Evolutionary conservation across 2,888 invertebrate genomes (phyloP).

Genomic region (Xylophagus ater): DNA sequence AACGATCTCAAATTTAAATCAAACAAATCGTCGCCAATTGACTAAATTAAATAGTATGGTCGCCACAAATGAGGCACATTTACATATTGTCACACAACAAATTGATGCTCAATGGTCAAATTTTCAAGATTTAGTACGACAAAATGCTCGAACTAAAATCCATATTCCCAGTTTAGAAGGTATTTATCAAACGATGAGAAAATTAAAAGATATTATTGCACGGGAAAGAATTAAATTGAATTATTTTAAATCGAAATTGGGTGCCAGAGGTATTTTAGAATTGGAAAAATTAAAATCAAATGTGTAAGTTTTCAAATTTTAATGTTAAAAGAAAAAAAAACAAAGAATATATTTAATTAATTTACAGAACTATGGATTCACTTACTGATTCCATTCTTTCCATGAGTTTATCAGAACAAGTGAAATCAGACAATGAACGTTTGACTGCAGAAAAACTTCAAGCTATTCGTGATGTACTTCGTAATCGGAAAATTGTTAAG

Average conservation of each 20-base stretch:
- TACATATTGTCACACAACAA: conserved; percentile 57
- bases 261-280: conserved; percentile 25
- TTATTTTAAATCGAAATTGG: conserved; percentile 31
- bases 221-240: conserved; percentile 45
- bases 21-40: conserved; percentile 44
- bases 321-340: not conserved
- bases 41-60: conserved; percentile 56
- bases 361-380: conserved; percentile 28
- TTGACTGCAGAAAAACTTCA: conserved; percentile 28
- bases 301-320: conserved; percentile 11
- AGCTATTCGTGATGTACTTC: conserved; percentile 25
- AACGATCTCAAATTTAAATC: conserved; percentile 27
- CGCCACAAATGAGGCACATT: conserved; percentile 63
- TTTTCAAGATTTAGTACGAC: conserved; percentile 44
- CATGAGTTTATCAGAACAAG: conserved; percentile 29
- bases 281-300: not conserved
- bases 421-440: conserved; percentile 27
- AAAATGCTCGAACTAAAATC: conserved; percentile 32
- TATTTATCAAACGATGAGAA: conserved; percentile 67
- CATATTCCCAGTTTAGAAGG: conserved; percentile 56
- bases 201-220: conserved; percentile 56
- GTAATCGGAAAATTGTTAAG: conserved; percentile 24
- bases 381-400: conserved; percentile 36
- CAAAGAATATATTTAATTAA: not conserved
- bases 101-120: conserved; percentile 69